Conservation (phyloP, 2,113 vertebrate species). For the Eonycteris spelaea region DNA sequence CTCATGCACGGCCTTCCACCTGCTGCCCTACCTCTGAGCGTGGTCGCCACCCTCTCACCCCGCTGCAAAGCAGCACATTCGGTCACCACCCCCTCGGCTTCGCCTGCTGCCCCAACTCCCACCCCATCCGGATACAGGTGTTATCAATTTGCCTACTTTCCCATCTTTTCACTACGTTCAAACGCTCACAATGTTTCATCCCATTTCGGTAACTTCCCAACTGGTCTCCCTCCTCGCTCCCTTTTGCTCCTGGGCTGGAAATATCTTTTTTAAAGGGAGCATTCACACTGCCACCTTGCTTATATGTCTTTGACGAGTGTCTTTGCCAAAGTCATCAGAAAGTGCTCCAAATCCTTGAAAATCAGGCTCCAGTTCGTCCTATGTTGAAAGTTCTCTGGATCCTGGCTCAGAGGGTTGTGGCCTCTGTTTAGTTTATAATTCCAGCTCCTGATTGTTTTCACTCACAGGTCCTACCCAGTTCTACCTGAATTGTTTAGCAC, state of each 20-base stretch:
- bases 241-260: background rate
- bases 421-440: constrained; percentile 2
- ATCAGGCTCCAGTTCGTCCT: background rate
- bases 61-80: background rate
- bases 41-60: background rate
- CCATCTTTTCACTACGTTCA: background rate
- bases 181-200: background rate
- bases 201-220: background rate
- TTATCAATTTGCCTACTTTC: background rate
- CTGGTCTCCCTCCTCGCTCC: background rate
- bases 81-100: accelerated
- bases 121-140: background rate
- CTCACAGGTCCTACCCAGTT: background rate
- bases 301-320: background rate
- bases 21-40: background rate
- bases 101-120: background rate
- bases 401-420: background rate
- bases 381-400: background rate
- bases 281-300: background rate
- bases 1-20: background rate
- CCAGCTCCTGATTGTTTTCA: constrained; percentile 16
- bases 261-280: background rate
- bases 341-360: background rate
- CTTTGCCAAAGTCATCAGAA: background rate
- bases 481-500: constrained; percentile 35